Base-by-base conservation (phyloP, 2,888 invertebrate species). In the Leptopilina myrica region DNA sequence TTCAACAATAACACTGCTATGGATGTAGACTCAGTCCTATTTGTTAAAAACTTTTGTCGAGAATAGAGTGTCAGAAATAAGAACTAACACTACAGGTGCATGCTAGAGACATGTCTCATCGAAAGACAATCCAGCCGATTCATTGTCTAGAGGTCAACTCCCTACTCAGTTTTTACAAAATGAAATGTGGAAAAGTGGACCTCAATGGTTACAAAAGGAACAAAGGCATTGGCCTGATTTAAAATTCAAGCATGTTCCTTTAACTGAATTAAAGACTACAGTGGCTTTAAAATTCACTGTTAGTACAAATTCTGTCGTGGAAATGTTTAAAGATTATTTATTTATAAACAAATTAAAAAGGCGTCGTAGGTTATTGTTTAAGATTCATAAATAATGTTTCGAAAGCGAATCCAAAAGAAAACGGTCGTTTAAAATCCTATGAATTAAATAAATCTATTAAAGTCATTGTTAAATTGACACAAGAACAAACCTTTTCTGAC, bases 121-220 rank as follows among this genome's bases (percentile, higher is more conserved):
- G n/a, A n/a, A n/a, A n/a, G n/a, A n/a, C n/a, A 86, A 86, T 49
- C 85, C 84, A 9, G 86, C 85, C 0, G 84, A 86, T 73, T 46
- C 79, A 0, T 77, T 82, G 2, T 85, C 84, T 2, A 56, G 85
- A 46, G 84, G 82, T 9, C 78, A 82, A 76, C 66, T 78, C 5
- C 81, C 84, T 0, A 11, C 53, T 0, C 79, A 79, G 12, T 82
- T 86, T 20, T 7, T 76, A 0, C n/a, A 77, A 49, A 83, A 83
- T 67, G 9, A 43, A 0, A 33, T 69, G 4, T 86, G 83, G 84
- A 67, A 77, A 3, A 3, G 64, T 7, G 84, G 84, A 1, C 85
- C 85, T 0, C 0, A 9, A 1, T 85, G 84, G 84, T 46, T 84
- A 43, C 40, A 1, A 1, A 0, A 64, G 0, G 12, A 46, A 4